phyloP scores from a whole-genome alignment of 1,140 invertebrate genomes.

The Marisa cornuarietis region DNA sequence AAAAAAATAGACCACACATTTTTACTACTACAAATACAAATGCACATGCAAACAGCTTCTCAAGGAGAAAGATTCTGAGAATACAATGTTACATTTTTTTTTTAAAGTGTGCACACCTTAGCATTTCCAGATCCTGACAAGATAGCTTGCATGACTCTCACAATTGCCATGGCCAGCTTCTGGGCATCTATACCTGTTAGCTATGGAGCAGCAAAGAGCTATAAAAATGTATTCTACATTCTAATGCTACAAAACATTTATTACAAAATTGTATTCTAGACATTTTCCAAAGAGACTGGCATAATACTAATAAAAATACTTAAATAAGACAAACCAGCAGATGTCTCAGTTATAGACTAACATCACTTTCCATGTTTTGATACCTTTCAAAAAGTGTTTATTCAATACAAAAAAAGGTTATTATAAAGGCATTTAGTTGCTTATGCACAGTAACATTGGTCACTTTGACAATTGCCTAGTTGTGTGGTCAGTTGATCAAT shows the following conservation, averaged over 20 bases:
- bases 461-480: no score
- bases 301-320: no score
- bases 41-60: background rate
- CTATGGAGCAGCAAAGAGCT: conserved; percentile 30
- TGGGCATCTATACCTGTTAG: conserved; percentile 51
- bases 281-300: no score
- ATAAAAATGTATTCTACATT: no score
- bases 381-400: background rate
- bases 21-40: background rate
- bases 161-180: conserved; percentile 51
- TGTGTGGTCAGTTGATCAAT: no score
- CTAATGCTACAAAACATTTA: no score
- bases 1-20: background rate
- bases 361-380: background rate
- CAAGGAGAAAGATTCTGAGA: background rate
- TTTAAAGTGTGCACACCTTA: conserved; percentile 37
- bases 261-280: no score
- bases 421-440: background rate
- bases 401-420: background rate
- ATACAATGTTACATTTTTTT: background rate
- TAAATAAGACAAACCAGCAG: no score
- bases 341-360: no score
- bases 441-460: no score
- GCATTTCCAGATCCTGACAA: conserved; percentile 50
- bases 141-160: conserved; percentile 48